A percentile compares a stretch with the other conserved stretches of the same genome.
Evolutionary conservation across 2,888 invertebrate species (phyloP).

Genomic region (Cantharis flavilabris): DNA sequence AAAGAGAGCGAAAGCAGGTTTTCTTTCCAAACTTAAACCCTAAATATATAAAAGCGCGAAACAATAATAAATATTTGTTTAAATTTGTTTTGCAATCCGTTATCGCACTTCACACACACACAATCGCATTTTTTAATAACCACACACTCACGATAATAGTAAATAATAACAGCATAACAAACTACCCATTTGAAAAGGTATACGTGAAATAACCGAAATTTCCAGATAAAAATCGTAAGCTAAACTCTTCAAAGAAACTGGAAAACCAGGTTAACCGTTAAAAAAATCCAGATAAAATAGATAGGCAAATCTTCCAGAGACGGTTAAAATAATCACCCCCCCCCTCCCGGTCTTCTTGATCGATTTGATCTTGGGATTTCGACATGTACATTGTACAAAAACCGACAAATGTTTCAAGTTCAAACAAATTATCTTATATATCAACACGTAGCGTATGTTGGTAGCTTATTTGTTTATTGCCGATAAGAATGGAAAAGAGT

Average conservation of each 20-base stretch:
- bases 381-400: neutral
- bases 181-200: neutral
- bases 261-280: neutral
- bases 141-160: conserved; percentile 20
- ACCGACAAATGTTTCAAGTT: neutral
- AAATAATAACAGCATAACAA: conserved; percentile 7
- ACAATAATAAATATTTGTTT: neutral
- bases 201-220: neutral
- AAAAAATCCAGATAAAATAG: too few species aligned
- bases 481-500: neutral
- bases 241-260: neutral
- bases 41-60: neutral
- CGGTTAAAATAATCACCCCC: neutral
- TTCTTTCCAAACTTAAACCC: neutral
- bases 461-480: neutral
- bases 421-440: neutral
- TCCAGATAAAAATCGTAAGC: neutral
- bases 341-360: neutral
- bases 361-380: neutral
- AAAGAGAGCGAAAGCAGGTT: neutral
- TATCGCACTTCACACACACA: conserved; percentile 1
- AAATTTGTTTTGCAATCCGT: conserved; percentile 6
- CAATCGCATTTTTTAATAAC: conserved; percentile 11
- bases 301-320: neutral
- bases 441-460: neutral